Base-by-base conservation (phyloP, 1,140 invertebrate genomes). In the Bombus ignitus region DNA sequence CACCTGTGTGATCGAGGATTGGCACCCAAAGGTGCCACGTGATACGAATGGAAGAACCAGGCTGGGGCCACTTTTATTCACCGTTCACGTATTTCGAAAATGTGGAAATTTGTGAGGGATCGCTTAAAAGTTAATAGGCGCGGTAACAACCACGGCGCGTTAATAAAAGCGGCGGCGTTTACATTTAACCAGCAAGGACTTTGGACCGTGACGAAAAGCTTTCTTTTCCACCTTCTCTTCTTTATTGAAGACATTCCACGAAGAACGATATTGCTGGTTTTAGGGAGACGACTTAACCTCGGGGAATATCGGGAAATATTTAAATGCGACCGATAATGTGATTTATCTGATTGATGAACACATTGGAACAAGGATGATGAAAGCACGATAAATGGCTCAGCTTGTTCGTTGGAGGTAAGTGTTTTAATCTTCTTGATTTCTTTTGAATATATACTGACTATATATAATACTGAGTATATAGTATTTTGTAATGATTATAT, bases 121-220 rank as follows among this genome's bases (percentile, higher is more conserved):
- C 35, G 74, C 3, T 76, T 57, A 59, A 86, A 70, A 81, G 70
- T 80, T 70, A 81, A 86, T 75, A 62, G n/a, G 1, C 15, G 37
- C 32, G 35, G 47, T 87, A 78, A 85, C 74, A 57, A 75, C 32
- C 25, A 3, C 32, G 22, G 6, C 8, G 32, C 73, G 32, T 75
- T 75, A 75, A 75, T 57, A 57, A 75, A 47, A 37, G 9, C 0
- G 3, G 42, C 4, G 22, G 6, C 44, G 32, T 37, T 76, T 59
- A 57, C 35, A 18, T 76, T 57, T 76, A 35, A 76, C 32, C n/a
- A 53, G 15, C 9, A 13, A 25, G 47, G 25, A 28, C 8, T 35
- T 13, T 25, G 32, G 12, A 35, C 10, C 44, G 22, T 53, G 35
- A 57, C 47, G 6, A 10, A 13, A 28, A 3, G 25, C 35, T 28